A percentile compares a stretch with the other conserved stretches of the same genome.
Conservation (phyloP, 1,140 invertebrate genomes). For the Diorhabda elongata region DNA sequence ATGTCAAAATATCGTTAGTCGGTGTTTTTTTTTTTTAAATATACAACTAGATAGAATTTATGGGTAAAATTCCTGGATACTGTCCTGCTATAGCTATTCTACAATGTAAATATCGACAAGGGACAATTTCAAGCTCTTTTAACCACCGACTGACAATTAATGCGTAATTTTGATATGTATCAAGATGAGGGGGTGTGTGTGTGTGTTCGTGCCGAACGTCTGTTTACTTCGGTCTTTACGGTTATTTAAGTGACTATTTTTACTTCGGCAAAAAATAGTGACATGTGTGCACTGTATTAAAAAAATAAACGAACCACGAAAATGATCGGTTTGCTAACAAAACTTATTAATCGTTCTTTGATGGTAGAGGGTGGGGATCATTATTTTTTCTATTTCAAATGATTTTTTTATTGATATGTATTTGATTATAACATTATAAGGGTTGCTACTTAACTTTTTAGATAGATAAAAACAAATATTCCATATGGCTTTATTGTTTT, state of each 20-base stretch:
- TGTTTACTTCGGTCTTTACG: conserved; percentile 8
- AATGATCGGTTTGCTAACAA: conserved; percentile 15
- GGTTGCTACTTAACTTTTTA: no score
- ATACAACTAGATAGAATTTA: no score
- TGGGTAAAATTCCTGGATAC: background rate
- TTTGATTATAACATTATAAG: no score
- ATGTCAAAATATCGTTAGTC: no score
- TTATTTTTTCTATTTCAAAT: background rate
- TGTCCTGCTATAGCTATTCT: conserved; percentile 7
- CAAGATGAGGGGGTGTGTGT: conserved; percentile 12
- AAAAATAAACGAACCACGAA: conserved; percentile 10
- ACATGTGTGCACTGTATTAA: conserved; percentile 15
- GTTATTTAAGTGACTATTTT: conserved; percentile 16
- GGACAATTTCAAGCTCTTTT: conserved; percentile 49
- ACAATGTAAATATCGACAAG: conserved; percentile 43
- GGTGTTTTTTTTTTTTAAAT: no score
- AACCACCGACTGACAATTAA: conserved; percentile 46
- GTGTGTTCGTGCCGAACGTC: background rate
- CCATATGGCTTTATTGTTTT: no score
- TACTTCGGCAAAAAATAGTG: background rate
- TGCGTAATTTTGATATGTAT: conserved; percentile 46
- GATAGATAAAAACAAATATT: no score
- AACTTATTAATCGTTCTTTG: background rate
- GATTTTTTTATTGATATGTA: no score
- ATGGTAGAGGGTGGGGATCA: background rate